Evolutionary conservation across 2,797 vertebrate species (phyloP), one percentile per base, ranked within the genome.

Genomic region (Brachyalestes nurse): DNA sequence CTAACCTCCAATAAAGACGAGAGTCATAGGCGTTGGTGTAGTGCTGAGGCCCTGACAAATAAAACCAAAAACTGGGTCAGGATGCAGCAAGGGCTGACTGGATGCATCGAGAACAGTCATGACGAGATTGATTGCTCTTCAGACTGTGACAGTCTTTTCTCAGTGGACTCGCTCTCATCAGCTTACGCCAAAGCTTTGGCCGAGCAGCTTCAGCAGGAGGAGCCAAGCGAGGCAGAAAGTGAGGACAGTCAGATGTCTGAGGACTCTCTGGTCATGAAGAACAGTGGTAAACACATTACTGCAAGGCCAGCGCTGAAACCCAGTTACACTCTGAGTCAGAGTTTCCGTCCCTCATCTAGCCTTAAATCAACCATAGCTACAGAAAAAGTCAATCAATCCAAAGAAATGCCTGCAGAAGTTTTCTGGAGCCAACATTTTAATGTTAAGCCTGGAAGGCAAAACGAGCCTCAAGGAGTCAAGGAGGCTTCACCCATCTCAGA

Each of bases 221-320:
- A 95, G 64, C 90, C 75, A 28, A 94, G 96, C 40, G 95, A 95
- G 75, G 90, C 93, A 1, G 96, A 97, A 82, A 99, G 97, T 0
- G 95, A 96, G 67, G 94, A 96, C 84, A 97, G 96, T 86, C 94
- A 95, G 79, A 96, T 99, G 92, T 99, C 97, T 42, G 95, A 96
- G 87, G 97, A 99, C 86, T 99, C 97, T 6, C 87, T 99, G 78
- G 88, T 84, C 51, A 58, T 82, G 82, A 91, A 85, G 5, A 85
- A 72, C 47, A 76, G 71, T 45, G 83, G 86, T 66, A 88, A 88
- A 13, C 72, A 83, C 40, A 85, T 76, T 14, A 72, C 78, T 88
- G 71, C 65, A 74, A 88, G 72, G 62, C 77, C 83, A 72, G 89
- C 83, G 49, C 77, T 83, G 42, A 88, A 81, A 69, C 85, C 92